phyloP scores from a whole-genome alignment of 1,140 invertebrate genomes.

The Chironomus striatipennis region DNA sequence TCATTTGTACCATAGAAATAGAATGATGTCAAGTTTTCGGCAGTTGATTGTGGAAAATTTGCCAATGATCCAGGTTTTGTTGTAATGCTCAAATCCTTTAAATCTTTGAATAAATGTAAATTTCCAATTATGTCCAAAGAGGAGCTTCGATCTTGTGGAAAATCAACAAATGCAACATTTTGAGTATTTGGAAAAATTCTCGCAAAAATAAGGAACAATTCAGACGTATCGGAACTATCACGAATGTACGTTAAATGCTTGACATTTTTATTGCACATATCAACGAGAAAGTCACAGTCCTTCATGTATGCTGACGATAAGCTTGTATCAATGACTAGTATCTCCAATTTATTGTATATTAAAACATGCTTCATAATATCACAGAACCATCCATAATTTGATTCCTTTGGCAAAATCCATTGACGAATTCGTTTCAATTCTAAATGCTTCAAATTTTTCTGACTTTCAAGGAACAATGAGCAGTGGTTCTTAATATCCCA shows the following conservation, averaged over 20 bases:
- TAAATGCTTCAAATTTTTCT: neutral
- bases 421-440: neutral
- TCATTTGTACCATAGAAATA: neutral
- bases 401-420: neutral
- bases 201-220: neutral
- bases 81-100: neutral
- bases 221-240: neutral
- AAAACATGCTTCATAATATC: neutral
- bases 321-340: neutral
- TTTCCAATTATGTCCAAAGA: neutral
- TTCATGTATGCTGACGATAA: neutral
- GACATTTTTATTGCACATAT: neutral
- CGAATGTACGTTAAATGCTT: neutral
- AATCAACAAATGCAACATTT: neutral
- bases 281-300: neutral
- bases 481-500: neutral
- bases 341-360: neutral
- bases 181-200: neutral
- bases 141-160: neutral
- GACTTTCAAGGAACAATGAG: neutral
- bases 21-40: neutral
- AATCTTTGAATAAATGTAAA: neutral
- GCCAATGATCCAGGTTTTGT: neutral
- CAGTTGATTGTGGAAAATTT: neutral
- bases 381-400: neutral